Evolutionary conservation across 2,113 vertebrate genomes (phyloP), one percentile per base, ranked within the genome.

Genomic region (Periophthalmus modestus): DNA sequence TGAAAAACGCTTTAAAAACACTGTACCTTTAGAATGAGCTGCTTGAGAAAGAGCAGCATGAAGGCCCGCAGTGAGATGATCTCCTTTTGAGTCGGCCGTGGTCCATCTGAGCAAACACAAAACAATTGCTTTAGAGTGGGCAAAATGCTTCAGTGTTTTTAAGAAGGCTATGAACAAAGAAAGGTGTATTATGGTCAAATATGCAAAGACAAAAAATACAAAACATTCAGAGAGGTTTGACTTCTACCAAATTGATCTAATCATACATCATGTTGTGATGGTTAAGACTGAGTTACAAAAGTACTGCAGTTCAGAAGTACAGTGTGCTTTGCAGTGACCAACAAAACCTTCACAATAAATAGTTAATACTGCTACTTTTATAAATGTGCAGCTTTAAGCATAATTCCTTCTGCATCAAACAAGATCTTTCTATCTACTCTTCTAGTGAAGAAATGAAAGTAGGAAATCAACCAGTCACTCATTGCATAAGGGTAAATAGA

Each of bases 41-140:
- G 98, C 90, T 99, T 99, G 87, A 99, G 94, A 92, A 99, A 99
- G 83, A 99, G 96, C 28, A 99, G 95, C 97, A 99, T 99, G 92
- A 99, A 99, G 4, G 98, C 98, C 74, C 98, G 92, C 72, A 99
- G 89, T 0, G 98, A 99, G 93, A 99, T 93, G 82, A 99, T 97
- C 94, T 99, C 98, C 89, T 99, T 99, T 86, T 98, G 98, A 71
- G 96, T 96, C 16, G 97, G 98, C 19, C 97, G 94, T 13, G 96
- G 96, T 80, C 97, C 98, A 86, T 98, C 97, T 99, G 91, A 74
- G 73, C 73, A 68, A 77, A 34, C 73, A 69, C 77, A 69, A 39
- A 74, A 72, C 18, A 12, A 82, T 79, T 81, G 48, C 69, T 81
- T 75, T 77, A 77, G 69, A 78, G 86, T 34, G 59, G 34, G 59